These are phyloP conservation scores for Acanthosepion pharaonis DNA, from an alignment of 2,888 invertebrate genomes.

Conservation along the genomic window DNA sequence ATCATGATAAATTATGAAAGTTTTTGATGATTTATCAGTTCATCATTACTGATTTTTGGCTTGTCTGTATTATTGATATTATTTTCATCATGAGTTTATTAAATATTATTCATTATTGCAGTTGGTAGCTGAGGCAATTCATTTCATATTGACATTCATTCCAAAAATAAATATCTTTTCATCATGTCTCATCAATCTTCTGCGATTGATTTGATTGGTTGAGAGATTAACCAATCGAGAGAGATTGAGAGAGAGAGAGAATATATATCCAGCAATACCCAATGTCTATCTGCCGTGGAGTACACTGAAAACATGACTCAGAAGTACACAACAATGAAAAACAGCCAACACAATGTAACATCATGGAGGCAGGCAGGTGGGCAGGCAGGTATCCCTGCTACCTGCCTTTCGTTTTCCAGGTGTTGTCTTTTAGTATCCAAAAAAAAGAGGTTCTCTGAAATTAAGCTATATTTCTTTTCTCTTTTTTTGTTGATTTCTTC, in stretches of 20 bases:
- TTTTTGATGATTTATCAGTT: slow-evolving; percentile 11
- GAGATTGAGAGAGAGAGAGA: slow-evolving; percentile 44
- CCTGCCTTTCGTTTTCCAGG: background rate
- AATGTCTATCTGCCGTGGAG: slow-evolving; percentile 45
- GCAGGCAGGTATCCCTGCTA: background rate
- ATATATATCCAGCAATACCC: slow-evolving; percentile 45
- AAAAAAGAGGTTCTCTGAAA: slow-evolving; percentile 33
- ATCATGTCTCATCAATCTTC: slow-evolving; percentile 41
- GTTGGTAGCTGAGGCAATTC: slow-evolving; percentile 2
- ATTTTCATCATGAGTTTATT: background rate
- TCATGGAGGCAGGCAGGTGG: background rate
- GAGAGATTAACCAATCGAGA: background rate
- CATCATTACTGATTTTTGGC: background rate
- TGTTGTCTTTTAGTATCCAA: background rate
- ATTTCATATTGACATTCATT: slow-evolving; percentile 33
- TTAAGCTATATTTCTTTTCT: background rate
- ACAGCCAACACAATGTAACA: background rate
- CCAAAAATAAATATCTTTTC: slow-evolving; percentile 44
- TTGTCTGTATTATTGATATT: background rate
- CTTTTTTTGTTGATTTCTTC: slow-evolving; percentile 36
- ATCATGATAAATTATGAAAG: slow-evolving; percentile 33
- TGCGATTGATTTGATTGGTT: slow-evolving; percentile 2
- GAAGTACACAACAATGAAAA: slow-evolving; percentile 37
- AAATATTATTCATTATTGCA: slow-evolving; percentile 9
- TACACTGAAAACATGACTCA: slow-evolving; percentile 46